These are phyloP conservation scores for Anastatus disparis DNA, from an alignment of 1,140 invertebrate genomes.

Conservation along the genomic window DNA sequence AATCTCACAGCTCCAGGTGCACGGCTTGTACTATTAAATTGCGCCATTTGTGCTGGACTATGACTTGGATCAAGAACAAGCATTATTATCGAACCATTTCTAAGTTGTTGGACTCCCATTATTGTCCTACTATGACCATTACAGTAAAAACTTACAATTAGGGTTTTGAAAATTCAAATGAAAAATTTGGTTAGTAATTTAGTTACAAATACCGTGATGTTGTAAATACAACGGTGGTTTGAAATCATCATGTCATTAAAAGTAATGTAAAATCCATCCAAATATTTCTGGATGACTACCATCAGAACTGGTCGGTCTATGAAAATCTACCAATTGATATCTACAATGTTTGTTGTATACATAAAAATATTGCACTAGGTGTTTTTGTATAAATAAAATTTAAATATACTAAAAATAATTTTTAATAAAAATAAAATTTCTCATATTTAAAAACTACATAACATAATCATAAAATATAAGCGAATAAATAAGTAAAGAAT, in stretches of 20 bases:
- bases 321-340: constrained; percentile 86
- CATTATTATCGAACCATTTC: constrained; percentile 77
- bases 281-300: constrained; percentile 88
- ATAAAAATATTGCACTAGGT: background rate
- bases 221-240: constrained; percentile 89
- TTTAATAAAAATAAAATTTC: too few relatives aligned
- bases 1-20: constrained; percentile 75
- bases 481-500: too few relatives aligned
- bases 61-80: constrained; percentile 90
- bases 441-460: too few relatives aligned
- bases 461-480: too few relatives aligned
- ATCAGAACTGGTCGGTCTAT: constrained; percentile 81
- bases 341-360: constrained; percentile 53
- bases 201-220: constrained; percentile 93
- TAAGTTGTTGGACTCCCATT: constrained; percentile 83
- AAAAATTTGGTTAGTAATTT: too few relatives aligned
- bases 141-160: too few relatives aligned
- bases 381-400: background rate
- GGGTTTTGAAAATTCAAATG: too few relatives aligned
- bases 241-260: constrained; percentile 78
- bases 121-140: constrained; percentile 90
- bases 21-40: constrained; percentile 70
- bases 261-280: constrained; percentile 87
- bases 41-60: constrained; percentile 80
- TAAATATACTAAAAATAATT: constrained; percentile 20